Conservation (phyloP, 2,113 vertebrate species). For the Heterocephalus glaber region DNA sequence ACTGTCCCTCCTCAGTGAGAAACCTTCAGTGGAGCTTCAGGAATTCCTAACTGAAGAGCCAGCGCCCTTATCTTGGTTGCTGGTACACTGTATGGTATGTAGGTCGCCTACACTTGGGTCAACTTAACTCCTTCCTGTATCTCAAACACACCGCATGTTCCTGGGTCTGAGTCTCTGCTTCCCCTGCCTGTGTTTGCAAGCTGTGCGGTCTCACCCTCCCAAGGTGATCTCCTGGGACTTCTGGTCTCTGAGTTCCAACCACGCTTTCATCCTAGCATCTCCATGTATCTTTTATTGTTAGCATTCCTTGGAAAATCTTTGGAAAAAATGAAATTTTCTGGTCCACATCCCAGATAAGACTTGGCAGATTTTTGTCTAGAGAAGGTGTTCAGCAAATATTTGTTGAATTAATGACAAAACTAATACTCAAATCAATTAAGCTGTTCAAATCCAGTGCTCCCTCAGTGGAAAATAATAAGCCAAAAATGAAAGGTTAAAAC, state of each 20-base stretch:
- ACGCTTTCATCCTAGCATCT: background rate
- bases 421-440: background rate
- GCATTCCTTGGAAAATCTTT: background rate
- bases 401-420: background rate
- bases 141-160: fast-evolving
- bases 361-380: background rate
- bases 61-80: background rate
- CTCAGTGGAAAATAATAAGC: background rate
- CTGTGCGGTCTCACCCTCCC: background rate
- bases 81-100: fast-evolving
- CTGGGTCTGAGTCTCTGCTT: background rate
- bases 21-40: background rate
- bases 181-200: background rate
- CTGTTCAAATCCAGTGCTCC: background rate
- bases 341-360: background rate
- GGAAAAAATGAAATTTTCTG: background rate
- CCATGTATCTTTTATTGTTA: background rate
- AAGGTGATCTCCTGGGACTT: background rate
- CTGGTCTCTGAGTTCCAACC: background rate
- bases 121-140: background rate
- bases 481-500: background rate
- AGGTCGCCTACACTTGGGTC: background rate
- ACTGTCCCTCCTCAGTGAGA: background rate
- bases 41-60: background rate
- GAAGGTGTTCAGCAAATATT: background rate